Base-by-base conservation (phyloP, 2,888 invertebrate species). In the Hyppa rectilinea region DNA sequence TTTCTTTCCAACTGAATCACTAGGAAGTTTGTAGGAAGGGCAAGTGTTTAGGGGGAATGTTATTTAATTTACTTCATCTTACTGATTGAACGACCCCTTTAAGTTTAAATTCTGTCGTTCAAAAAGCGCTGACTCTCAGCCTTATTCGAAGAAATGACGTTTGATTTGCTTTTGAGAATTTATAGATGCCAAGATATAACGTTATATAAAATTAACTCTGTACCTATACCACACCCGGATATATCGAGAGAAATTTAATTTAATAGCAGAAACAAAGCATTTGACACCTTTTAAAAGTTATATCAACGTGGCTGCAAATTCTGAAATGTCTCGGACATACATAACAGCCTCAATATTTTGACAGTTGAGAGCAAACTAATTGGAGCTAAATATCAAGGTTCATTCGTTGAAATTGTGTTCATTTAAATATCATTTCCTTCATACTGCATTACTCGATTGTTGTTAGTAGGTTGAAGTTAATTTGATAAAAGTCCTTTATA, bases 361-460 rank as follows among this genome's bases (percentile, higher is more conserved):
- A 83, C 81, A 81, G 78, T 82, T 71, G 66, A 62, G 70, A 78
- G 72, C 75, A 78, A 80, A 83, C 76, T 82, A 85, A 84, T 82
- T 85, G 76, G 81, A 83, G 78, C 74, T 79, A 87, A 88, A 88
- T 88, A 88, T 82, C 89, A 88, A 87, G 89, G 88, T 85, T 76
- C 77, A 68, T 52, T 63, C 68, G 75, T 84, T 71, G 69, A 82
- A 85, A 82, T 78, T 84, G 67, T 69, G 62, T 75, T 80, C 59
- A 80, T 76, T 77, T 77, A 81, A 85, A 87, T 80, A 80, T 64
- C 23, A 81, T 82, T 85, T 82, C 83, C 85, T 79, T 71, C 64
- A 75, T 50, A 23, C 50, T 65, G 29, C 34, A 34, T 34, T 55
- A 53, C 52, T 60, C 26, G 14, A 55, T 43, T 63, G 55, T 70